Base-by-base conservation (phyloP, 2,888 invertebrate genomes). In the Stramonita haemastoma region DNA sequence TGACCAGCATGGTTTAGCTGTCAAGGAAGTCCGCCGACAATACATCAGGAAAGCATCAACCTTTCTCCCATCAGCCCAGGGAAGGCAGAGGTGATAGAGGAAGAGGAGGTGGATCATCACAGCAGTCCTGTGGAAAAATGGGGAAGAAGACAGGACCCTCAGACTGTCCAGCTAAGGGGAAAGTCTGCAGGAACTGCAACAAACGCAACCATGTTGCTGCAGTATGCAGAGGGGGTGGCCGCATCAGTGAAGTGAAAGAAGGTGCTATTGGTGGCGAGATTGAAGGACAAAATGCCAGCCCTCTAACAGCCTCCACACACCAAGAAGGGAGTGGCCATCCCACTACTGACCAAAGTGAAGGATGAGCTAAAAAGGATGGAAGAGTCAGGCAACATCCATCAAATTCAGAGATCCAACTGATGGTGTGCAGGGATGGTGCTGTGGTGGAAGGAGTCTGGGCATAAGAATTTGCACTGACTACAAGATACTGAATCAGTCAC, bases 141-240 rank as follows among this genome's bases (percentile, higher is more conserved):
- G n/a, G 57, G 85, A 6, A 85, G 83, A 26, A 83, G 22, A 36
- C 83, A 85, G 29, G 57, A 13, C 4, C 29, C 85, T 19, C 19
- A 4, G 85, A 81, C 6, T 81, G 79, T 81, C 29, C 85, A 15
- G 85, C 85, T 4, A 85, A 85, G 5, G 15, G 19, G 56, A n/a
- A 13, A n/a, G n/a, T n/a, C n/a, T n/a, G n/a, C n/a, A n/a, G n/a
- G n/a, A n/a, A n/a, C n/a, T n/a, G n/a, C n/a, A 85, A 57, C 15
- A 46, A 57, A 85, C 83, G 19, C 26, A 85, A 85, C 26, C 85
- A 85, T 13, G 56, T 85, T 85, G 85, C 85, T 15, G 56, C 57
- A 29, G 85, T 57, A 8, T 85, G 57, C 85, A 85, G 79, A 34
- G 19, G 85, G 19, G 17, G 29, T 1, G 13, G 85, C 13, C n/a